A percentile compares a stretch with the other conserved stretches of the same genome.
Conservation (phyloP, 2,888 invertebrate genomes). For the Pollenia labialis region DNA sequence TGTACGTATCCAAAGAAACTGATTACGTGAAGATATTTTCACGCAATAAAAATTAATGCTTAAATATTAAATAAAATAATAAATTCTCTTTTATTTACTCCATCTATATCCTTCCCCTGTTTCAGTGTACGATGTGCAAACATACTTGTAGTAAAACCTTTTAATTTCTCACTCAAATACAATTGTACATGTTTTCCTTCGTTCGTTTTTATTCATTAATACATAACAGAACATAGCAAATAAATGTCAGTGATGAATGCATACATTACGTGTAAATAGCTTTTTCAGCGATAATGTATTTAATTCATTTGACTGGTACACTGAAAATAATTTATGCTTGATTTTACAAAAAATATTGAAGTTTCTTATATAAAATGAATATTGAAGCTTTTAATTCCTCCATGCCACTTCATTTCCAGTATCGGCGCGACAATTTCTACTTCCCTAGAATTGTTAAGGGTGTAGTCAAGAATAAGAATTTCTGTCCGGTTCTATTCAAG, state of each 20-base stretch:
- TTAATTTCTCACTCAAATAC: slow-evolving; percentile 14
- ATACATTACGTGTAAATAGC: slow-evolving; percentile 60
- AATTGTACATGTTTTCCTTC: not conserved
- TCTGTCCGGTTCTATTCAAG: no score
- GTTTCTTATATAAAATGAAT: no score
- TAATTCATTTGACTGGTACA: slow-evolving; percentile 29
- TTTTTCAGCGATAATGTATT: slow-evolving; percentile 40
- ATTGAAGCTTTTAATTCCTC: no score
- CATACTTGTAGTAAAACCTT: slow-evolving; percentile 16
- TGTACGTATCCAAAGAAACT: slow-evolving; percentile 13
- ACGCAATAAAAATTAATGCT: slow-evolving; percentile 29
- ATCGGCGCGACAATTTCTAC: no score
- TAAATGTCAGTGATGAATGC: slow-evolving; percentile 64
- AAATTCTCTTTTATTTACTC: not conserved
- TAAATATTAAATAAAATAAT: slow-evolving; percentile 28
- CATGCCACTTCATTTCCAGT: no score
- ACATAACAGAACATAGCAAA: slow-evolving; percentile 36
- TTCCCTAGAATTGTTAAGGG: no score
- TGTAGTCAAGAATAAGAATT: no score
- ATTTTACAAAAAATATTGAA: no score
- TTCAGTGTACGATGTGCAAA: not conserved
- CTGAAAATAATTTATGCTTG: no score
- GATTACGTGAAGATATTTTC: slow-evolving; percentile 50
- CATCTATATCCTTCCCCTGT: not conserved
- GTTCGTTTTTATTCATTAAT: not conserved